Base-by-base conservation (phyloP, 2,113 vertebrate species). In the Myxocyprinus asiaticus region DNA sequence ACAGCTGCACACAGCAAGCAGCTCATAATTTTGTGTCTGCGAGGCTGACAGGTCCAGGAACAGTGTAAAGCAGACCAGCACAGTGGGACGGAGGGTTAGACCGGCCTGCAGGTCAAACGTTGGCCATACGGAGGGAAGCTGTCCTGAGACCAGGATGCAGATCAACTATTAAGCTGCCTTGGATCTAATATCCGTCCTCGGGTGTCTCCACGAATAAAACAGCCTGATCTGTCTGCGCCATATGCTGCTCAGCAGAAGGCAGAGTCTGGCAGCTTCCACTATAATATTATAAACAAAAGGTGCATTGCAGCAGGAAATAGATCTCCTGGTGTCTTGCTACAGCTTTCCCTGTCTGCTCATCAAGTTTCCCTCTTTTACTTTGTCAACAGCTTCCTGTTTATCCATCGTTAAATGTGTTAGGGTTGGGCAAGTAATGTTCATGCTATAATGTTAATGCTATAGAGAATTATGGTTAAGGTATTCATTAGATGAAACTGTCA, bases 201-300 rank as follows among this genome's bases (percentile, higher is more conserved):
- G 33, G 10, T 68, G 53, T 15, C 43, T 58, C 55, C 50, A 43
- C 51, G 10, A 73, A 73, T 59, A 7, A 72, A 59, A 71, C n/a
- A 73, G 7, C 17, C 53, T 2, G 7, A 47, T 59, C 55, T n/a
- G 59, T 73, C 70, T 73, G 70, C 70, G 59, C 70, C 70, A 73
- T 73, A 61, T 61, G 55, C 55, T 72, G 9, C 17, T 47, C 3
- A 33, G 22, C 22, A 33, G 22, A 33, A 33, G 22, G 22, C 22
- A 33, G 22, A 33, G 70, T 72, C 70, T 72, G 59, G 42, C 43
- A 72, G 70, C 7, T 72, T 72, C 9, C 43, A 61, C n/a, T 4
- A 44, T 59, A 9, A 7, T 47, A 45, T 47, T 22, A 22, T 72
- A 72, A 61, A 72, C 70, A 72, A 72, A 72, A 72, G 42, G 15